Evolutionary conservation across 2,888 invertebrate species (phyloP).

Genomic region (Macrosiphum euphorbiae): DNA sequence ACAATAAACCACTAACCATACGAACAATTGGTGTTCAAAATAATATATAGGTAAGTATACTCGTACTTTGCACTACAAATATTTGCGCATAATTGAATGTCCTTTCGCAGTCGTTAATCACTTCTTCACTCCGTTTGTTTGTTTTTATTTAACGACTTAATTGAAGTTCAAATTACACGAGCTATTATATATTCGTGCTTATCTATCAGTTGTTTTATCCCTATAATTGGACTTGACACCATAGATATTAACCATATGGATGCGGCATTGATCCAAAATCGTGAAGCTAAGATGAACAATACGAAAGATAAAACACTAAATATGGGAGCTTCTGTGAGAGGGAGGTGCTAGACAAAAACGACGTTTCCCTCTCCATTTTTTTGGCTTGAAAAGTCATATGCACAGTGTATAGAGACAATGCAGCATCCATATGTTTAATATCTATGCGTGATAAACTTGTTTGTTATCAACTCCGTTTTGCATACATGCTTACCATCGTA

Average conservation of each 20-base stretch:
- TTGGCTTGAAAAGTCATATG: no score
- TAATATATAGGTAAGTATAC: not conserved
- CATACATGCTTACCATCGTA: not conserved
- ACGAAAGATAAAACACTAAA: no score
- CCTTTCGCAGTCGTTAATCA: not conserved
- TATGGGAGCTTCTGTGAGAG: no score
- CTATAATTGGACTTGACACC: not conserved
- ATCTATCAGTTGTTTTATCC: not conserved
- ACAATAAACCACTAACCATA: not conserved
- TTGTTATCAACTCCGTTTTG: not conserved
- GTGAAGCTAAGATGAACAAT: no score
- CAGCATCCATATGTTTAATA: no score
- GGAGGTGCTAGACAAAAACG: no score
- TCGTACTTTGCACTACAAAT: not conserved
- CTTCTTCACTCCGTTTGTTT: not conserved
- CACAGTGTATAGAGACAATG: no score
- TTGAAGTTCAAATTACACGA: not conserved
- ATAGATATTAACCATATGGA: no score
- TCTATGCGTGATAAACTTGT: not conserved
- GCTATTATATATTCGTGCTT: not conserved
- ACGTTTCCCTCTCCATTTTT: no score
- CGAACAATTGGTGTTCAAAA: not conserved
- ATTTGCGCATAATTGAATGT: slow-evolving; percentile 1
- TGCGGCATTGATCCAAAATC: not conserved
- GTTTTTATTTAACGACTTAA: not conserved